Conservation (phyloP, 1,140 invertebrate genomes). For the Harlomillsia oculata region DNA sequence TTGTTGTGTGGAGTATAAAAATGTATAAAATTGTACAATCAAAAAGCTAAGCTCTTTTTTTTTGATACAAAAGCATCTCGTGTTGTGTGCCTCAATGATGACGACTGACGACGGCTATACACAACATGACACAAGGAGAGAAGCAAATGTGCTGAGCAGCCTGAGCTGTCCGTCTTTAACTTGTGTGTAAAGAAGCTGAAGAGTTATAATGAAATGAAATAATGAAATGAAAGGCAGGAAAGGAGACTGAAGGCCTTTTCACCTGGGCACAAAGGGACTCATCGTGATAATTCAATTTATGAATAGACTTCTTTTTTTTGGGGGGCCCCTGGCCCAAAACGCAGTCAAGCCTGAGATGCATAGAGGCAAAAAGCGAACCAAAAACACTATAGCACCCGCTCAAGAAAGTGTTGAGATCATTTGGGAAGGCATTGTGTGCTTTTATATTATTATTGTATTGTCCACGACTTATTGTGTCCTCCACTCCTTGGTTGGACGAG, state of each 20-base stretch:
- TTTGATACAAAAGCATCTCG: no score
- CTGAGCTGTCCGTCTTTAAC: no score
- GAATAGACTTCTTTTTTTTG: slow-evolving; percentile 7
- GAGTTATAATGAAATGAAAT: slow-evolving; percentile 4
- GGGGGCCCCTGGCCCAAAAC: background rate
- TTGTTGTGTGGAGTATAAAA: no score
- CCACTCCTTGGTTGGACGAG: slow-evolving; percentile 5
- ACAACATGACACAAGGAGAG: no score
- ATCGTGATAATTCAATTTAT: slow-evolving; percentile 34
- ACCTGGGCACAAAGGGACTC: slow-evolving; percentile 31
- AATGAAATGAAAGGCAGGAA: slow-evolving; percentile 17
- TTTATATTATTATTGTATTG: slow-evolving; percentile 23
- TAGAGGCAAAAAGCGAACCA: no score
- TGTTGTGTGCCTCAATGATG: no score
- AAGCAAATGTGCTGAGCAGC: no score
- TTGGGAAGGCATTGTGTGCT: slow-evolving; percentile 23
- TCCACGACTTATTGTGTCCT: background rate
- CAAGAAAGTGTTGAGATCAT: slow-evolving; percentile 34
- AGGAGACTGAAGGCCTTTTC: slow-evolving; percentile 28
- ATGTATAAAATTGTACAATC: no score
- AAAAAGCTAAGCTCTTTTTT: no score
- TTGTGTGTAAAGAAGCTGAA: background rate
- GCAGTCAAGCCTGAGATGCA: no score
- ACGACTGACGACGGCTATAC: no score
- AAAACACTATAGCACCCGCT: no score